Evolutionary conservation across 2,888 invertebrate genomes (phyloP), one percentile per base, ranked within the genome.

Genomic region (Caenorhabditis sinica): DNA sequence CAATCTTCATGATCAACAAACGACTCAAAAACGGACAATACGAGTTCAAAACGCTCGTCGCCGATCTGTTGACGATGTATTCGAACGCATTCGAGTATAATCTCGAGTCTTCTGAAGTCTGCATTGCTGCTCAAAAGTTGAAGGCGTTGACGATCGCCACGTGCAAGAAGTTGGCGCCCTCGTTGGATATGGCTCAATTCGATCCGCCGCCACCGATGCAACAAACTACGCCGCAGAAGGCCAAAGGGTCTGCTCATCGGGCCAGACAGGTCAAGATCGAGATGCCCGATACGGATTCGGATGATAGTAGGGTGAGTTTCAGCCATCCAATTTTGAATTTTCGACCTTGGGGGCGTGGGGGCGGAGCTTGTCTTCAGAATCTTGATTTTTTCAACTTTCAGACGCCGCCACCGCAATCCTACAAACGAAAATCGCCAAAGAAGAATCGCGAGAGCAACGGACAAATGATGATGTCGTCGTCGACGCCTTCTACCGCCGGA

Each of bases 11-110:
- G 94, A 97, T 99, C 61, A 93, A 94, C 83, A 93, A 93, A 77
- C 93, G 93, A 86, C 91, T 94, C 40, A 94, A 94, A 81, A 83
- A 76, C n/a, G 87, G 86, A 28, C 77, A 88, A n/a, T 92, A 92
- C 72, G 68, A 76, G 13, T 96, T 96, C 15, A 94, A 97, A 0
- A 96, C 96, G 36, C 96, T 97, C 93, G 95, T 98, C 56, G 96
- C 96, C 0, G 98, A 99, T 49, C 76, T 84, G 15, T 75, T 88
- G 68, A 83, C 76, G 66, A 97, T 98, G 95, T 96, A 98, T 93
- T 97, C 97, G 93, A 99, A 99, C 94, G 98, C 98, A 15, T 96
- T 96, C 93, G 95, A 95, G 91, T 97, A 97, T 93, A 97, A 96
- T 93, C 94, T 95, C 60, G 95, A 95, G 66, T 95, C 95, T 53